Conservation (phyloP, 1,140 invertebrate species). For the Bombus polaris region DNA sequence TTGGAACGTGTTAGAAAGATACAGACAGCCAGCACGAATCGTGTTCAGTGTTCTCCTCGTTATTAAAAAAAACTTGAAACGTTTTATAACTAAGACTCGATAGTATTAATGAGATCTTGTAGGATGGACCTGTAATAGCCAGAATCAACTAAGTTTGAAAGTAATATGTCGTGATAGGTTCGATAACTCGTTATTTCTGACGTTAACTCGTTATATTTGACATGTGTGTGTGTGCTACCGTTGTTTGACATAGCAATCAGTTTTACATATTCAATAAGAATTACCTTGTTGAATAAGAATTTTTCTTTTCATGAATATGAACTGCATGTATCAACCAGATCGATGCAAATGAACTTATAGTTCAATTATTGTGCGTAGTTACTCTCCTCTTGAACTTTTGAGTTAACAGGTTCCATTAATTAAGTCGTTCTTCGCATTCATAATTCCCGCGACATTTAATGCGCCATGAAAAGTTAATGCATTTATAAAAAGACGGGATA, state of each 20-base stretch:
- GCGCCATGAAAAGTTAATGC: background rate
- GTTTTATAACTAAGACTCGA: background rate
- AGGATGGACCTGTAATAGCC: background rate
- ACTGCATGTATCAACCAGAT: constrained; percentile 12
- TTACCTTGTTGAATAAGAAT: constrained; percentile 5
- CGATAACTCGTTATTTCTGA: background rate
- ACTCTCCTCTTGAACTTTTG: background rate
- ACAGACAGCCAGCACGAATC: background rate
- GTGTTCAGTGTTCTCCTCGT: background rate
- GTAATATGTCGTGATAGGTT: too few relatives aligned
- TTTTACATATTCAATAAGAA: constrained; percentile 51
- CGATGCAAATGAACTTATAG: constrained; percentile 13
- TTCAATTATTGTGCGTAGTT: background rate
- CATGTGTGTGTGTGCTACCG: background rate
- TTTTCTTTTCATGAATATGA: constrained; percentile 12
- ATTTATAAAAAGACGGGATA: too few relatives aligned
- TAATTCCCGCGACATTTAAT: background rate
- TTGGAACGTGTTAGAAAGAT: background rate
- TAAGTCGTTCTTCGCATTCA: background rate
- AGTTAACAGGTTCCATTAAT: background rate
- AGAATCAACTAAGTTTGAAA: background rate
- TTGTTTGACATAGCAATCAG: constrained; percentile 7
- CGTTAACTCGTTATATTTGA: background rate
- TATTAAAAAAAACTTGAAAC: background rate
- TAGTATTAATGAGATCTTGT: too few relatives aligned